Percentiles rank a stretch among this genome's conserved stretches.
phyloP scores from a whole-genome alignment of 1,140 invertebrate species.

The Aphelenchoides avenae region DNA sequence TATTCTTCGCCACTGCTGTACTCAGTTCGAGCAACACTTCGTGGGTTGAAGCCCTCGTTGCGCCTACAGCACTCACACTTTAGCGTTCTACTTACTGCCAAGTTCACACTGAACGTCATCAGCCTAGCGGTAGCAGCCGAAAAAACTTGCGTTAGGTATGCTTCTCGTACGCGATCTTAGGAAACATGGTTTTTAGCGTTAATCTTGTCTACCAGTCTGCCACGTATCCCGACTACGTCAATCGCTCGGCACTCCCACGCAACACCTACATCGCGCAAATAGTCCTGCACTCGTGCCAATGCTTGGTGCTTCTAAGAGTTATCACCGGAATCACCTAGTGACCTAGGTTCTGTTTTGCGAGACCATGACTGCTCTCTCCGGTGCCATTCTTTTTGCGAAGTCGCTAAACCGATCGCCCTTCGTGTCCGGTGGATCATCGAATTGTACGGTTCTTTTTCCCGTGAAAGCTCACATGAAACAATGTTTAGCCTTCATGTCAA shows the following conservation, averaged over 20 bases:
- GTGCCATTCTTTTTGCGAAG: constrained; percentile 44
- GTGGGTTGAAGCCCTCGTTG: constrained; percentile 8
- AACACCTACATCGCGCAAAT: constrained; percentile 51
- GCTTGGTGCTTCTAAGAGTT: constrained; percentile 19
- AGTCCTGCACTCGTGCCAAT: constrained; percentile 50
- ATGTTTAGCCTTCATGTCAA: constrained; percentile 46
- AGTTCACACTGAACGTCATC: constrained; percentile 48
- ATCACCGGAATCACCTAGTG: too few relatives aligned
- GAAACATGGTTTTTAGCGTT: too few relatives aligned
- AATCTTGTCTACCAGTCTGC: constrained; percentile 58
- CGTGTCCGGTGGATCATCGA: too few relatives aligned
- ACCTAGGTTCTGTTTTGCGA: constrained; percentile 29
- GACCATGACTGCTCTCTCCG: constrained; percentile 41
- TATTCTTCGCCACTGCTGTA: constrained; percentile 50
- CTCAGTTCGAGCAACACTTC: constrained; percentile 33
- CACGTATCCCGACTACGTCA: constrained; percentile 39
- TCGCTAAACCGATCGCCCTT: too few relatives aligned
- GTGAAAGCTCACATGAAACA: constrained; percentile 8
- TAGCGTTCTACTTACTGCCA: constrained; percentile 37
- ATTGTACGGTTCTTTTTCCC: constrained; percentile 22
- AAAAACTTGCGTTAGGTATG: constrained; percentile 47
- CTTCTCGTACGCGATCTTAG: too few relatives aligned
- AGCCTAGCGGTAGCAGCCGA: constrained; percentile 43
- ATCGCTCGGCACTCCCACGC: constrained; percentile 16
- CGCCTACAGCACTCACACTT: constrained; percentile 12